phyloP scores from a whole-genome alignment of 2,888 invertebrate species.

The Clunio marinus region DNA sequence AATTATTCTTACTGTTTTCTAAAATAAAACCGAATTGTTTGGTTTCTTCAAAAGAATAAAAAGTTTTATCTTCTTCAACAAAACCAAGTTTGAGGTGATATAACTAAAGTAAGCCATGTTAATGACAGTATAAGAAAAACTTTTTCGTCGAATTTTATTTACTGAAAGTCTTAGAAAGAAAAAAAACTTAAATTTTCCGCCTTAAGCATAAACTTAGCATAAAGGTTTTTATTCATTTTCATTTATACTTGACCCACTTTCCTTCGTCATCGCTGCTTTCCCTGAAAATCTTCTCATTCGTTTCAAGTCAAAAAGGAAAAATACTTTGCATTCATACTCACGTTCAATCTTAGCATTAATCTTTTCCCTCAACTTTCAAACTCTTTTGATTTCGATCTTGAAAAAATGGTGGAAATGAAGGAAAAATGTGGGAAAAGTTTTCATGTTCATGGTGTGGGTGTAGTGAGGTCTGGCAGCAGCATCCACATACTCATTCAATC shows the following conservation, averaged over 20 bases:
- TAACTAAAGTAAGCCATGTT: too few relatives aligned
- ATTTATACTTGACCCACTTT: slow-evolving; percentile 23
- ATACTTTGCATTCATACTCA: neutral
- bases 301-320: neutral
- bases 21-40: too few relatives aligned
- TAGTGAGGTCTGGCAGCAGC: neutral
- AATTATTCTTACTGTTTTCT: too few relatives aligned
- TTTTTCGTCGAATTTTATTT: too few relatives aligned
- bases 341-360: slow-evolving; percentile 1
- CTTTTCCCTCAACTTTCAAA: neutral
- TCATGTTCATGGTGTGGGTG: neutral
- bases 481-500: neutral
- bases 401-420: neutral
- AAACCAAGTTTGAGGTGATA: too few relatives aligned
- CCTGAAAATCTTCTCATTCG: slow-evolving; percentile 7
- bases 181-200: too few relatives aligned
- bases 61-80: too few relatives aligned
- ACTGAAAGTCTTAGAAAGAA: too few relatives aligned
- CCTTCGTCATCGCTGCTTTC: neutral
- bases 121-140: too few relatives aligned
- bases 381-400: neutral
- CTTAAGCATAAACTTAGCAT: slow-evolving; percentile 3
- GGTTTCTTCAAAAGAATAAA: too few relatives aligned
- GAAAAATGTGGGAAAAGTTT: neutral
- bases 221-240: slow-evolving; percentile 5